Percentiles rank a stretch among this genome's conserved stretches.
Evolutionary conservation across 2,888 invertebrate species (phyloP).

Genomic region (Campoletis raptor): DNA sequence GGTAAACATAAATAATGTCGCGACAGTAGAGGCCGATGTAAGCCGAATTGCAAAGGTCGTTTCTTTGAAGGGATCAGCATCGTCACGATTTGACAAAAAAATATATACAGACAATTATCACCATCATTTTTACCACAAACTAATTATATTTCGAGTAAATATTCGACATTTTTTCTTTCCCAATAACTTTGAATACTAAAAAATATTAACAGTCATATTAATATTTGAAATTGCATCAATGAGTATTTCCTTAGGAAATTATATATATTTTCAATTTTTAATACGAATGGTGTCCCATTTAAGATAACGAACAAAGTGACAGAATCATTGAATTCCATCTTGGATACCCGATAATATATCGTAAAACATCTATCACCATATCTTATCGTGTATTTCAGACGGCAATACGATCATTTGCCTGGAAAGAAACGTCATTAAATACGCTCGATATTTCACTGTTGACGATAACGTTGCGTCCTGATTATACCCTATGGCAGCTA

Average conservation of each 20-base stretch:
- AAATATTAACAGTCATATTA: conserved; percentile 22
- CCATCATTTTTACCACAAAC: background rate
- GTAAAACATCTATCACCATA: conserved; percentile 21
- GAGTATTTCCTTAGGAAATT: background rate
- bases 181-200: conserved; percentile 7
- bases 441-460: background rate
- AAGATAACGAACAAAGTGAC: background rate
- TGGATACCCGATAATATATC: conserved; percentile 1
- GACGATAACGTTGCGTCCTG: background rate
- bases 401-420: conserved; percentile 17
- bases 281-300: conserved; percentile 9
- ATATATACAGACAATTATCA: background rate
- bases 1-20: background rate
- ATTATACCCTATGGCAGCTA: conserved; percentile 1
- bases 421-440: conserved; percentile 13
- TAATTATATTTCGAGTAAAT: conserved; percentile 12
- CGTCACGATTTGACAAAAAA: background rate
- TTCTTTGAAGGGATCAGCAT: background rate
- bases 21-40: background rate
- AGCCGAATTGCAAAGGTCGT: background rate
- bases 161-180: background rate
- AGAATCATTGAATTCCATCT: background rate
- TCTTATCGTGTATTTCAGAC: conserved; percentile 4
- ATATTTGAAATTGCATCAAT: conserved; percentile 3
- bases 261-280: background rate